These are phyloP conservation scores for Phalangium opilio DNA, from an alignment of 2,888 invertebrate species.

Conservation along the genomic window DNA sequence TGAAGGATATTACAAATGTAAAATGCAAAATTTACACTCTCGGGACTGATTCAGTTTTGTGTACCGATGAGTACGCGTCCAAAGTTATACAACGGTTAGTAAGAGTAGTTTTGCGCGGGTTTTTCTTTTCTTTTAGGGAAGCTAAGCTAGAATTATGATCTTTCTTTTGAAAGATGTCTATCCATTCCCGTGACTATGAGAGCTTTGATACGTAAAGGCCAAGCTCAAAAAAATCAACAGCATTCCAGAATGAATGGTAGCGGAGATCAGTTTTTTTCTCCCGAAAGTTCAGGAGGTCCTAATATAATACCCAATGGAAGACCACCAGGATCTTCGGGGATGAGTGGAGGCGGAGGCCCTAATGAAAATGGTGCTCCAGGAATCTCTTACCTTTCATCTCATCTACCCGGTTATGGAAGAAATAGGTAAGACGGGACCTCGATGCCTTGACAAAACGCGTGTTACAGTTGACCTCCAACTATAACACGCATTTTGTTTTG, in stretches of 20 bases:
- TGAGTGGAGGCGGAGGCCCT: too few relatives aligned
- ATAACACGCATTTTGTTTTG: too few relatives aligned
- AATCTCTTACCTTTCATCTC: constrained; percentile 15
- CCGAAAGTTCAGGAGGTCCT: constrained; percentile 1
- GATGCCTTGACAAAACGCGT: constrained; percentile 9
- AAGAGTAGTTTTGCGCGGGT: not conserved
- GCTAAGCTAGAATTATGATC: too few relatives aligned
- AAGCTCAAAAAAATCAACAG: constrained; percentile 16
- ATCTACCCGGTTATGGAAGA: constrained; percentile 15
- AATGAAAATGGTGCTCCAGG: constrained; percentile 8
- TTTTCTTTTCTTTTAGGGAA: not conserved
- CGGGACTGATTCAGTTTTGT: constrained; percentile 32
- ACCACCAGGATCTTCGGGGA: not conserved
- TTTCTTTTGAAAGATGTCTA: constrained; percentile 41
- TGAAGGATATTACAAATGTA: constrained; percentile 61
- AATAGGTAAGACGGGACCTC: constrained; percentile 15
- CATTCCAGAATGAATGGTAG: constrained; percentile 12
- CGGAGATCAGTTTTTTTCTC: constrained; percentile 17
- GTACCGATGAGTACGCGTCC: constrained; percentile 34
- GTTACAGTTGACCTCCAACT: too few relatives aligned
- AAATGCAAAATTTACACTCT: constrained; percentile 59
- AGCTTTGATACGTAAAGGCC: constrained; percentile 50
- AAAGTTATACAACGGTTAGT: constrained; percentile 55
- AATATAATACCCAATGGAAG: constrained; percentile 1
- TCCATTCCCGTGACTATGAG: constrained; percentile 87